Conservation (phyloP, 2,888 invertebrate genomes). For the Melanotus villosus region DNA sequence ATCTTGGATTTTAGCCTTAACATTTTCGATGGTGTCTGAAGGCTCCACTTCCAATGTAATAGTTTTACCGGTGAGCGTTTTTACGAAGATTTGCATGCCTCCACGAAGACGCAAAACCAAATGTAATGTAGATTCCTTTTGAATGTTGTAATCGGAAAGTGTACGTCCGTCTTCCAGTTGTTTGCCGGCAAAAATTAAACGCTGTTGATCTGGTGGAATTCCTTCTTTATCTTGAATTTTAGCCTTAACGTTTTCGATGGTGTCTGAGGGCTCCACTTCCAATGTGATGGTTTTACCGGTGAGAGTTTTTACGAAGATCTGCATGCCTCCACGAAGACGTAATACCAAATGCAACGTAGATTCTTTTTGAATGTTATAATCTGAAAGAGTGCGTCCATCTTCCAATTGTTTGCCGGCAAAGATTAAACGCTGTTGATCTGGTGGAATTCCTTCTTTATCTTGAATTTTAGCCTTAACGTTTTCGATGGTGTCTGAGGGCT, state of each 20-base stretch:
- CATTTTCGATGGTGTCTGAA: constrained; percentile 77
- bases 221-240: constrained; percentile 94
- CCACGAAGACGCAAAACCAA: constrained; percentile 87
- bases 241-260: constrained; percentile 94
- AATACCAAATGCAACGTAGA: constrained; percentile 73
- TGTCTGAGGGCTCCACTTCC: constrained; percentile 83
- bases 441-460: constrained; percentile 73
- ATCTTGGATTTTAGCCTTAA: constrained; percentile 74
- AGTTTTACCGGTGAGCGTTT: constrained; percentile 72
- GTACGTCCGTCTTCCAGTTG: constrained; percentile 91
- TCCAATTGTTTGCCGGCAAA: constrained; percentile 79
- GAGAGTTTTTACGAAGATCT: constrained; percentile 75
- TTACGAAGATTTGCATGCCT: constrained; percentile 74
- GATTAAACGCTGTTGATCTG: constrained; percentile 76
- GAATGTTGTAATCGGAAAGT: constrained; percentile 77
- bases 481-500: constrained; percentile 74
- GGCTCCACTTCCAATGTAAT: constrained; percentile 75
- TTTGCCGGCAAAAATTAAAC: constrained; percentile 92
- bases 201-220: constrained; percentile 91
- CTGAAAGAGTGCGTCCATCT: constrained; percentile 76
- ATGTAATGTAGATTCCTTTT: constrained; percentile 92
- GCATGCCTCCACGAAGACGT: constrained; percentile 78
- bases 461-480: constrained; percentile 73
- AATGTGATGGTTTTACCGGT: constrained; percentile 75
- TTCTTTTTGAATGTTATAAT: constrained; percentile 79